A percentile compares a stretch with the other conserved stretches of the same genome.
These are phyloP conservation scores for Channa maculata DNA, from an alignment of 2,113 vertebrate species.

Conservation along the genomic window DNA sequence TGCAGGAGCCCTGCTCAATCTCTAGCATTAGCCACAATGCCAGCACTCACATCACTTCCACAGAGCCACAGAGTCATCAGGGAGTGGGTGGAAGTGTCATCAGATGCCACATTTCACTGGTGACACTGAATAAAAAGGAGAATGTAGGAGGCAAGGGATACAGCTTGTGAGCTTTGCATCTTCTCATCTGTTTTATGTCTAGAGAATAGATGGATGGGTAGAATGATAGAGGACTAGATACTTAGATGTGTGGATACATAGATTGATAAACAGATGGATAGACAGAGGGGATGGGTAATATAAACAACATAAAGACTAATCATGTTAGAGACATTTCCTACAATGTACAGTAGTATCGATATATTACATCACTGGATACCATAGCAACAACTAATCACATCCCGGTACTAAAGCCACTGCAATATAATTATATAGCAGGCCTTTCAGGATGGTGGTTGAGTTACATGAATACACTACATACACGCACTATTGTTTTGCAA, in stretches of 20 bases:
- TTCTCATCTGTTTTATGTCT: slow-evolving; percentile 18
- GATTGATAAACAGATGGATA: not conserved
- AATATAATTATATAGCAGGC: not conserved
- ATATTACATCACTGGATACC: not conserved
- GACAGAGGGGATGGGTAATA: not conserved
- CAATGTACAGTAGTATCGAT: not conserved
- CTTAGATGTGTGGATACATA: not conserved
- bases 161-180: slow-evolving; percentile 18
- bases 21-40: slow-evolving; percentile 64
- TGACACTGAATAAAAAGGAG: slow-evolving; percentile 62
- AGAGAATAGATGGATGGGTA: not conserved
- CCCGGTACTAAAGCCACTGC: too few species aligned
- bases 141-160: slow-evolving; percentile 35
- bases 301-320: not conserved
- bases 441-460: not conserved
- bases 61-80: slow-evolving; percentile 56
- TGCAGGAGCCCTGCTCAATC: slow-evolving; percentile 73
- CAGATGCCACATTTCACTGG: slow-evolving; percentile 74
- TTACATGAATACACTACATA: not conserved
- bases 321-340: not conserved
- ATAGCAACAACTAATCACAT: not conserved
- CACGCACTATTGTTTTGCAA: not conserved
- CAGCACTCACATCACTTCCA: slow-evolving; percentile 63
- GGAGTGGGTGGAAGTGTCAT: slow-evolving; percentile 70
- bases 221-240: not conserved